Conservation (phyloP, 2,797 vertebrate genomes). For the Esox lucius region DNA sequence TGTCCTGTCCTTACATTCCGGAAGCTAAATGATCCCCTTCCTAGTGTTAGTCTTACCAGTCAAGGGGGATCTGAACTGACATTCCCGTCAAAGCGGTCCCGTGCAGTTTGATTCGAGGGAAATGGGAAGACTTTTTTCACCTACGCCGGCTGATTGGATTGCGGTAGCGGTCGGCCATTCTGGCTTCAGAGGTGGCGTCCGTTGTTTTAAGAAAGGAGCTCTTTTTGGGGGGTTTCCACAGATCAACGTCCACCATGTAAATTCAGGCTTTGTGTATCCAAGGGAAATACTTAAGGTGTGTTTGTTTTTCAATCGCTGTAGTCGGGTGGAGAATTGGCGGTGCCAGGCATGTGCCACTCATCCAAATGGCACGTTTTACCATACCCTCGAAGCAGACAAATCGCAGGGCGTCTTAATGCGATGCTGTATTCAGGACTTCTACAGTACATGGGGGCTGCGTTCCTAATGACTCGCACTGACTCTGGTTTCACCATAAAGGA, state of each 20-base stretch:
- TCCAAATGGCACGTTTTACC: constrained; percentile 53
- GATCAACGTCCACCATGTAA: not conserved
- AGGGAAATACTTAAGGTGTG: not conserved
- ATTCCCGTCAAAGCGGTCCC: constrained; percentile 59
- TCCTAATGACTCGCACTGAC: constrained; percentile 86
- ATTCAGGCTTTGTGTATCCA: not conserved
- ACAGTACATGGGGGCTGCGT: constrained; percentile 73
- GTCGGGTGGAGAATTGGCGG: constrained; percentile 9
- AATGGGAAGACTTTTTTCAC: constrained; percentile 34
- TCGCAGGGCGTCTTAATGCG: constrained; percentile 82
- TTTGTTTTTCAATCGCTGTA: not conserved
- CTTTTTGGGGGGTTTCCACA: not conserved
- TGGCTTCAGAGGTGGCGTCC: not conserved
- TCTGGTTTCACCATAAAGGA: constrained; percentile 88
- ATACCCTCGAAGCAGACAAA: constrained; percentile 72
- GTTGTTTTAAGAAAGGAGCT: not conserved
- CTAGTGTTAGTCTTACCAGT: constrained; percentile 47
- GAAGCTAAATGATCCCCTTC: constrained; percentile 58
- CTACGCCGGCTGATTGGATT: not conserved
- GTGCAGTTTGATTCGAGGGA: constrained; percentile 32
- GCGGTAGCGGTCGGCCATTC: not conserved
- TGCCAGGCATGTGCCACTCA: constrained; percentile 41
- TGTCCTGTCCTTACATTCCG: constrained; percentile 63
- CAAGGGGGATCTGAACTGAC: constrained; percentile 65
- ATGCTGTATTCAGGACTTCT: constrained; percentile 63